Evolutionary conservation across 2,797 vertebrate species (phyloP), one percentile per base, ranked within the genome.

Genomic region (Myotis findleyi): DNA sequence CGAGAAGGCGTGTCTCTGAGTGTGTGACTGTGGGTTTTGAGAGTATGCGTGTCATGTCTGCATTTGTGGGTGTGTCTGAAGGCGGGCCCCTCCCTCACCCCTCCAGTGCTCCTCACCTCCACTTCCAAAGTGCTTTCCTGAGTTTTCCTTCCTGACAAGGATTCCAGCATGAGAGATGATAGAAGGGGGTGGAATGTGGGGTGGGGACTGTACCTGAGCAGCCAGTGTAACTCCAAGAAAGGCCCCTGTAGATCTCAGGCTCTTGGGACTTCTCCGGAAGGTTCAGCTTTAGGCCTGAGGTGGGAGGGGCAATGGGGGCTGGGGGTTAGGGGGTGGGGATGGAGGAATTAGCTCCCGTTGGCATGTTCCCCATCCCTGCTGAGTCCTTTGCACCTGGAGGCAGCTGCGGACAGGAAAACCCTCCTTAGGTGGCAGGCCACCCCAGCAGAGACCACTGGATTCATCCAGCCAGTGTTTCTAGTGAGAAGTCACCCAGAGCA

Each of bases 21-120:
- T 33, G 38, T 77, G 38, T 33, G 44, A 55, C 3, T 30, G 38
- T 49, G 41, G 53, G 51, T 66, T 81, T 51, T 3, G 30, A 92
- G 75, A 30, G 59, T 30, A 47, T 1, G 6, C 0, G 0, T 8
- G 7, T 33, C 0, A 0, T 8, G 7, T 33, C 69, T 75, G 75
- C 0, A 0, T 77, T 33, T 77, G 91, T 85, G 85, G 69, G 75
- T 64, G 41, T 87, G 57, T 59, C 33, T 81, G 47, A 33, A 69
- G 77, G 23, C 20, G 1, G 66, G 14, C 27, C 11, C 6, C 59
- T 5, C 5, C 10, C 11, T 27, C 17, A 0, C 3, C 20, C 27
- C 12, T 51, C 41, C 2, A 25, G 20, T 47, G 27, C 18, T 55
- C 33, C 47, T 36, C 79, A 23, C 25, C 23, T 71, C 25, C 44